phyloP scores from a whole-genome alignment of 1,140 invertebrate species.

The Paralvinella palmiformis region DNA sequence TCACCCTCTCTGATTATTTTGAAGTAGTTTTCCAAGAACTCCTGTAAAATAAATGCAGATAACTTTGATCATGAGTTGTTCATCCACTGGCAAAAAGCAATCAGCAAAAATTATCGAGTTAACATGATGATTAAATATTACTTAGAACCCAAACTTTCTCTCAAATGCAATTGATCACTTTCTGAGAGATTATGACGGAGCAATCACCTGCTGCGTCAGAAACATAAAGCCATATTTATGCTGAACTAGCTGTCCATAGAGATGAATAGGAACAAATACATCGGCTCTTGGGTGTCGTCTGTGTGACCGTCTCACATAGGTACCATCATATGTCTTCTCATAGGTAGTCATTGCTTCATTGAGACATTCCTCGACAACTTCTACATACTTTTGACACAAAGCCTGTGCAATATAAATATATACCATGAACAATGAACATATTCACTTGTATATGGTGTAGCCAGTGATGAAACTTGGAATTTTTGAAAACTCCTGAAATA shows the following conservation, averaged over 20 bases:
- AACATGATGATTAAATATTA: no score
- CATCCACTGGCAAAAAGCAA: neutral
- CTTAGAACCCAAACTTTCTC: no score
- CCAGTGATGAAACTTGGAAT: no score
- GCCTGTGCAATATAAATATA: no score
- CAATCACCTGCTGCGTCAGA: slow-evolving; percentile 54
- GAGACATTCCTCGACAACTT: slow-evolving; percentile 77
- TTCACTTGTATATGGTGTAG: no score
- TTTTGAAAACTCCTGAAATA: no score
- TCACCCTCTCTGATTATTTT: slow-evolving; percentile 35
- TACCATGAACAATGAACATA: no score
- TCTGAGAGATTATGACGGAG: no score
- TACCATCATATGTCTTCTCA: slow-evolving; percentile 72
- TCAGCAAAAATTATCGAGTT: no score
- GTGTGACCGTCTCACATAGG: slow-evolving; percentile 58
- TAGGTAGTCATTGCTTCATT: slow-evolving; percentile 81
- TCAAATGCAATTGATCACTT: no score
- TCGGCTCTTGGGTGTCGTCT: slow-evolving; percentile 49
- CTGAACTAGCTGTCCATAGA: slow-evolving; percentile 80
- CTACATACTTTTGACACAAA: slow-evolving; percentile 64
- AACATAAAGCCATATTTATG: slow-evolving; percentile 68
- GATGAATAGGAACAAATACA: slow-evolving; percentile 72
- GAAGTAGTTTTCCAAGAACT: slow-evolving; percentile 38
- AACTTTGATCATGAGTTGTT: neutral
- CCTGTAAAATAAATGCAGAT: slow-evolving; percentile 23